phyloP scores from a whole-genome alignment of 92 coral and sea anemone genomes.

The Palythoa grandiflora region DNA sequence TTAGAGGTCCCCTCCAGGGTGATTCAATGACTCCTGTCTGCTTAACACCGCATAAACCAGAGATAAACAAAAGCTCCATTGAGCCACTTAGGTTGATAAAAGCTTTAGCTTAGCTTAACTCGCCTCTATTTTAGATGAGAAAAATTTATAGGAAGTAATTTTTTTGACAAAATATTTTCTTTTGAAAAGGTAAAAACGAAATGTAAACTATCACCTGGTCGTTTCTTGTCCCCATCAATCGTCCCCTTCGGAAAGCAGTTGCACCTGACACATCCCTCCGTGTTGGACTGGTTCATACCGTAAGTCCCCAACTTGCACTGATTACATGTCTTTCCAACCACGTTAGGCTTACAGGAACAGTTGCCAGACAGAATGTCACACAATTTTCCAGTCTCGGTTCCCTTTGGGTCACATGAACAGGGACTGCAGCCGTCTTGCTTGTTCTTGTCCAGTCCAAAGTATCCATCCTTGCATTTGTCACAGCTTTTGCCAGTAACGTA shows the following conservation, averaged over 20 bases:
- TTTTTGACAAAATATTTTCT: background rate
- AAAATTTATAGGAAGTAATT: no score
- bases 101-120: no score
- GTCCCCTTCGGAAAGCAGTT: conserved; percentile 89
- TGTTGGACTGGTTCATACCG: conserved; percentile 81
- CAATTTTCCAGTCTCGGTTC: conserved; percentile 76
- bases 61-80: no score
- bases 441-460: conserved; percentile 69
- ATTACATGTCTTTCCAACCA: conserved; percentile 80
- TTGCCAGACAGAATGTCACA: conserved; percentile 86
- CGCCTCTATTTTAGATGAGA: no score
- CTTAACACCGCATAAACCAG: no score
- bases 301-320: conserved; percentile 83
- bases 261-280: conserved; percentile 89
- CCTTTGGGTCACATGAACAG: conserved; percentile 91
- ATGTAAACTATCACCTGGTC: conserved; percentile 52
- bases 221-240: conserved; percentile 63
- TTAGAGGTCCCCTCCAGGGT: no score
- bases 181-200: background rate
- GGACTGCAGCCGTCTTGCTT: conserved; percentile 82
- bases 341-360: conserved; percentile 88
- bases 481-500: conserved; percentile 81
- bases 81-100: no score
- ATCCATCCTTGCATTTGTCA: conserved; percentile 84
- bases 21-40: no score